Base-by-base conservation (phyloP, 1,140 invertebrate species). In the Zaprionus ornatus region DNA sequence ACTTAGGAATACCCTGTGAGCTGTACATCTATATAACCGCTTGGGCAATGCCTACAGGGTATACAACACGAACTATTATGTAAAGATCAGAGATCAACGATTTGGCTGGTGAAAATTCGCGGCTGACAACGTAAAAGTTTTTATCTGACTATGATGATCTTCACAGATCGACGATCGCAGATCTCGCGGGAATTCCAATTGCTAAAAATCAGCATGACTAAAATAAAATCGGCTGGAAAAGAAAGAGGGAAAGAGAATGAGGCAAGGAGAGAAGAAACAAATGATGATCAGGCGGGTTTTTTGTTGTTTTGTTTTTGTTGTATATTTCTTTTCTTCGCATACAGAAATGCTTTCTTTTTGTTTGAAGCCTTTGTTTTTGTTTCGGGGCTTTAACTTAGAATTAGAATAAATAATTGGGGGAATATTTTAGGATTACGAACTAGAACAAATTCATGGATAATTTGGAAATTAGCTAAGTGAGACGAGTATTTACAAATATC, bases 191-290 rank as follows among this genome's bases (percentile, higher is more conserved):
- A 88, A 88, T 88, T 88, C 85, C 85, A 87, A 66, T 79, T 81
- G 74, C 78, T 74, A 72, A 81, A 83, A 88, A 83, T 88, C 84
- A 88, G 80, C 85, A 88, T 88, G 84, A 88, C 84, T 84, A 74
- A 84, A 88, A 73, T 67, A 74, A 79, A 73, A 86, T 69, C 63
- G 65, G 62, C 62, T 79, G 45, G 17, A 57, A 57, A 12, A 48
- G 52, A 9, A 13, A 68, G 21, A 48, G 17, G 7, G 1, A 6
- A 7, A n/a, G 0, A 40, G 35, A 15, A 5, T 4, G 35, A 15
- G 35, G 4, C 4, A 37, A 13, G 35, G 35, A 21, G n/a, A 50
- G 45, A 23, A 68, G 40, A 21, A 32, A 45, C 59, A 10, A 68
- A 54, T 57, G 27, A 65, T 64, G 27, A 32, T 56, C 5, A 68